Percentiles rank a stretch among this genome's conserved stretches.
phyloP scores from a whole-genome alignment of 2,113 vertebrate species.

The Ammodytes marinus region DNA sequence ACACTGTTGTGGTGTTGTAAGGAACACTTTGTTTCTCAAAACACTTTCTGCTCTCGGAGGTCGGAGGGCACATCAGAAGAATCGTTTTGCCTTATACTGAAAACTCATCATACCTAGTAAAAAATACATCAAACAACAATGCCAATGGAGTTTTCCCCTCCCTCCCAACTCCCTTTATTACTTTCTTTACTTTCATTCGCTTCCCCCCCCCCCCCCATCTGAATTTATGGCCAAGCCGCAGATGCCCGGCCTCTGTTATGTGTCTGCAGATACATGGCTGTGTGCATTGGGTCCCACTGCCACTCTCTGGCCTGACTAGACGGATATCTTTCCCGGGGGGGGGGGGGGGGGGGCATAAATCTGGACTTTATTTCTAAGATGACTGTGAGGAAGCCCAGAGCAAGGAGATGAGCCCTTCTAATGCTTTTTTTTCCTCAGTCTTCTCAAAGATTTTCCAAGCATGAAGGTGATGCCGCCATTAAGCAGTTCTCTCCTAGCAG shows the following conservation, averaged over 20 bases:
- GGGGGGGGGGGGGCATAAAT: slow-evolving; percentile 31
- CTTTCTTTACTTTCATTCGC: slow-evolving; percentile 53
- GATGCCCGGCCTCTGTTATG: slow-evolving; percentile 50
- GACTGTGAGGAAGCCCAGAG: slow-evolving; percentile 22
- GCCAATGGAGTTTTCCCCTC: slow-evolving; percentile 33
- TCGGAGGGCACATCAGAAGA: slow-evolving; percentile 18
- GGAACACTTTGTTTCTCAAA: neutral
- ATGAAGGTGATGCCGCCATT: slow-evolving; percentile 32
- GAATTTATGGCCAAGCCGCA: slow-evolving; percentile 44
- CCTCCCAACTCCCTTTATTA: slow-evolving; percentile 38
- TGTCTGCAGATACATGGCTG: slow-evolving; percentile 61
- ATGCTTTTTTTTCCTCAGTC: slow-evolving; percentile 11
- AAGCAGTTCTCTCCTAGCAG: neutral
- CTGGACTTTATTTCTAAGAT: slow-evolving; percentile 52
- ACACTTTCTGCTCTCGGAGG: neutral
- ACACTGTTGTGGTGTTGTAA: neutral
- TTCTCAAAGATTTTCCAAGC: slow-evolving; percentile 16
- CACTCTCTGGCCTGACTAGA: slow-evolving; percentile 36
- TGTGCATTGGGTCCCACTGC: slow-evolving; percentile 18
- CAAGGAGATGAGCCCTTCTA: slow-evolving; percentile 1
- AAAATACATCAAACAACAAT: slow-evolving; percentile 50
- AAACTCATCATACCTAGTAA: slow-evolving; percentile 39
- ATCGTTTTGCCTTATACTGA: slow-evolving; percentile 36
- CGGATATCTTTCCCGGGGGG: slow-evolving; percentile 43
- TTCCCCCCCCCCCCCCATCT: neutral